Evolutionary conservation across 2,113 vertebrate species (phyloP), one percentile per base, ranked within the genome.

Genomic region (Percina caprodes): DNA sequence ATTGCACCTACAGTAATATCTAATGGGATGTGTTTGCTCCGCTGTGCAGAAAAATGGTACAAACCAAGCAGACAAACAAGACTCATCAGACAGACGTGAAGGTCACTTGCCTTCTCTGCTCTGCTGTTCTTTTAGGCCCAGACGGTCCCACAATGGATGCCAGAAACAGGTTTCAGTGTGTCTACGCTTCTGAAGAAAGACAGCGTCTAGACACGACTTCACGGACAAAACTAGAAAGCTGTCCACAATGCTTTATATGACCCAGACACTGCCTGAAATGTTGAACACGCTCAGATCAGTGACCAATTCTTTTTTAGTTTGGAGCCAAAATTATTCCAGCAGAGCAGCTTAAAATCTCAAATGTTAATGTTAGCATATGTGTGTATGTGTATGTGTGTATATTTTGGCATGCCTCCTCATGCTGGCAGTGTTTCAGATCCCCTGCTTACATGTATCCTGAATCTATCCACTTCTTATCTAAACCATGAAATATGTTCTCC

Each of bases 51-150:
- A 89, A 91, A 88, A 88, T 88, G 78, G 87, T 88, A 80, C 84
- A 90, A 90, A 88, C 85, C 12, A 66, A 89, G 87, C 86, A 80
- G 86, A 90, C 83, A 73, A 88, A 86, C 89, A 87, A 67, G 86
- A 83, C 90, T 87, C 90, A 77, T 89, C 91, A 82, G 88, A 86
- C 84, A 76, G 88, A 91, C 83, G 85, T 89, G 90, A 93, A 92
- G 92, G 92, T 93, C 88, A 91, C 87, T 88, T 86, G 92, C 72
- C 86, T 85, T 84, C 79, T 80, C 79, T 88, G 83, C 69, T 77
- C 85, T 58, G 79, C 76, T 74, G 78, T 80, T 80, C 59, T 74
- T 65, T 39, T 59, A 78, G 80, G 69, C 65, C 83, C 71, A 81
- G 52, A 74, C 72, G 51, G 77, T 74, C 86, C 79, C 88, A 80